Evolutionary conservation across 2,888 invertebrate species (phyloP).

Genomic region (Tholera decimalis): DNA sequence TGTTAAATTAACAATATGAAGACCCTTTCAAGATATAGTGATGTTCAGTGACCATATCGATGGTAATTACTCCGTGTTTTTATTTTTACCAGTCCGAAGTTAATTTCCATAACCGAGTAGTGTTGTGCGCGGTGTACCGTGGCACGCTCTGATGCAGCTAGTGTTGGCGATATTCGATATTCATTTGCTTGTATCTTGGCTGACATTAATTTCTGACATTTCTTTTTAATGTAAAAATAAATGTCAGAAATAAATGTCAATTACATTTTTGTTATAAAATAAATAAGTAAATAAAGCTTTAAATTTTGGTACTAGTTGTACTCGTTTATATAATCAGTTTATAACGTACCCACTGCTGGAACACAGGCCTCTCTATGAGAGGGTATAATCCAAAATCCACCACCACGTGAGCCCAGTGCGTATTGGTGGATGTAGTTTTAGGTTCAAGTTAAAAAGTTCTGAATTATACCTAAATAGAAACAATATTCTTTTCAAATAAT

Average conservation of each 20-base stretch:
- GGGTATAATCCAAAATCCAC: too few relatives aligned
- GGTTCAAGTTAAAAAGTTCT: too few relatives aligned
- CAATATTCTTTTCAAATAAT: not conserved
- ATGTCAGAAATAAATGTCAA: too few relatives aligned
- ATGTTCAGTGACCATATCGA: slow-evolving; percentile 84
- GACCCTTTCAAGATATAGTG: slow-evolving; percentile 77
- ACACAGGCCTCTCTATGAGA: too few relatives aligned
- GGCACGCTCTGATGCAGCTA: slow-evolving; percentile 76
- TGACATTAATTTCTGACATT: not conserved
- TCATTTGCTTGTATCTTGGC: not conserved
- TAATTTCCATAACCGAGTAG: slow-evolving; percentile 89
- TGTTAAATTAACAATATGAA: slow-evolving; percentile 67
- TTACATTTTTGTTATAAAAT: too few relatives aligned
- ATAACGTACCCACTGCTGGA: too few relatives aligned
- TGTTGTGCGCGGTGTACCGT: slow-evolving; percentile 85
- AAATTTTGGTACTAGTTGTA: too few relatives aligned
- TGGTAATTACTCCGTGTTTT: slow-evolving; percentile 87
- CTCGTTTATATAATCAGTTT: too few relatives aligned
- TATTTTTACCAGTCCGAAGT: slow-evolving; percentile 84
- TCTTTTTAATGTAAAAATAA: too few relatives aligned
- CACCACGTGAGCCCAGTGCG: too few relatives aligned
- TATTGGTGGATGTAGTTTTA: too few relatives aligned
- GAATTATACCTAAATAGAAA: not conserved
- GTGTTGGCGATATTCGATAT: slow-evolving; percentile 74
- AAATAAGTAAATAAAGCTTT: too few relatives aligned